Conservation (phyloP, 2,888 invertebrate species). For the Micoletzkya japonica region DNA sequence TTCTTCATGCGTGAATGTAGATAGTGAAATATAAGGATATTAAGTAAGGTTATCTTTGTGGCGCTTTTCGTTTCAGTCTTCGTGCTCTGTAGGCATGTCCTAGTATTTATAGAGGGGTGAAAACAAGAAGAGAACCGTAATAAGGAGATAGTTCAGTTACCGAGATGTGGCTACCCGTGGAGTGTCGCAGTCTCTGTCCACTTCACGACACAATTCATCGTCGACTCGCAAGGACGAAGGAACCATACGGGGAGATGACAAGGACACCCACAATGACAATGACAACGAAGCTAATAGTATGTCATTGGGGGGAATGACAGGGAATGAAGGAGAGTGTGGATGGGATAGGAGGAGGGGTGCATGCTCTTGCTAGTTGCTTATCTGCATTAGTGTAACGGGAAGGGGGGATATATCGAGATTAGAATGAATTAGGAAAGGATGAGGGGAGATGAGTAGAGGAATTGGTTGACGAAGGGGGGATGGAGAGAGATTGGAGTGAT, state of each 20-base stretch:
- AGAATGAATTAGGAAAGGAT: not conserved
- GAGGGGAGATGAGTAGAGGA: not conserved
- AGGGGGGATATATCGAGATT: too few relatives aligned
- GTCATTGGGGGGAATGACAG: not conserved
- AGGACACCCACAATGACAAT: conserved; percentile 13
- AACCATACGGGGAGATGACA: not conserved
- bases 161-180: conserved; percentile 20
- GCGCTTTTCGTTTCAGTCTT: too few relatives aligned
- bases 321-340: not conserved
- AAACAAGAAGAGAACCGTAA: too few relatives aligned
- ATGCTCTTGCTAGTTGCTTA: too few relatives aligned
- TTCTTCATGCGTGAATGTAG: too few relatives aligned
- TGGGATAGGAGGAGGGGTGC: not conserved
- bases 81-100: too few relatives aligned
- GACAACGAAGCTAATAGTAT: conserved; percentile 9
- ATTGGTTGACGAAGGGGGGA: not conserved
- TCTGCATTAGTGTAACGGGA: too few relatives aligned
- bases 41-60: too few relatives aligned
- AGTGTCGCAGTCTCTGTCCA: not conserved
- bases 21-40: too few relatives aligned
- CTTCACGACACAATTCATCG: not conserved
- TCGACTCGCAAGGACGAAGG: conserved; percentile 1
- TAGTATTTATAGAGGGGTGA: too few relatives aligned
- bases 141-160: conserved; percentile 3
- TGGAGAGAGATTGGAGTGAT: not conserved